Evolutionary conservation across 2,113 vertebrate species (phyloP), one percentile per base, ranked within the genome.

Genomic region (Rhadina sibilatrix): DNA sequence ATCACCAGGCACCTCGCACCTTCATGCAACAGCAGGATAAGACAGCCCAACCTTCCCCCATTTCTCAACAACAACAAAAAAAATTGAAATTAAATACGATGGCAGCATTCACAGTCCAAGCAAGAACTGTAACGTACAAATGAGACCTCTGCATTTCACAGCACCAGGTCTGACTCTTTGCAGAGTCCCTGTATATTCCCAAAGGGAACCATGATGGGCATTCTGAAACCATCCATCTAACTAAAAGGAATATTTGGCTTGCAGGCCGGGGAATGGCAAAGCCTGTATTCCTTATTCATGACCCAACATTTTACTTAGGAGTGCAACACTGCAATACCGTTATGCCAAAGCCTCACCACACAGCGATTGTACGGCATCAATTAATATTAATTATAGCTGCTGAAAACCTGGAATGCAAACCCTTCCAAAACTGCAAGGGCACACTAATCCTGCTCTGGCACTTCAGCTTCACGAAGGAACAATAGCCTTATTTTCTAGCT

Each of bases 331-430:
- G 50, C 63, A 83, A 91, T 10, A 38, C 23, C 40, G 35, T 42
- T 82, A 37, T 6, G 37, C 53, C 57, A 72, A 87, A 92, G 38
- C 61, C 86, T 89, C 35, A 66, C 56, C 71, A 74, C 84, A 87
- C 35, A 94, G 71, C 71, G 9, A 83, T 15, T 46, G n/a, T 13
- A 37, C 2, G 0, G 37, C 76, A 44, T 68, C 72, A 92, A 93
- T 92, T 92, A 96, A 71, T 81, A 74, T 93, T 91, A 90, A 94
- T 88, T 92, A 89, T 7, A 93, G 76, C 56, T 74, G 68, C 18
- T 92, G 79, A 93, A 96, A 95, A 82, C 71, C 85, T 56, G 68
- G 72, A 54, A 88, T 11, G 28, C 46, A 70, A 95, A 35, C 64
- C 56, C 40, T 90, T 83, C 86, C 64, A 76, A 90, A 92, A 89